Evolutionary conservation across 2,888 invertebrate species (phyloP).

Genomic region (Priocnemis perturbator): DNA sequence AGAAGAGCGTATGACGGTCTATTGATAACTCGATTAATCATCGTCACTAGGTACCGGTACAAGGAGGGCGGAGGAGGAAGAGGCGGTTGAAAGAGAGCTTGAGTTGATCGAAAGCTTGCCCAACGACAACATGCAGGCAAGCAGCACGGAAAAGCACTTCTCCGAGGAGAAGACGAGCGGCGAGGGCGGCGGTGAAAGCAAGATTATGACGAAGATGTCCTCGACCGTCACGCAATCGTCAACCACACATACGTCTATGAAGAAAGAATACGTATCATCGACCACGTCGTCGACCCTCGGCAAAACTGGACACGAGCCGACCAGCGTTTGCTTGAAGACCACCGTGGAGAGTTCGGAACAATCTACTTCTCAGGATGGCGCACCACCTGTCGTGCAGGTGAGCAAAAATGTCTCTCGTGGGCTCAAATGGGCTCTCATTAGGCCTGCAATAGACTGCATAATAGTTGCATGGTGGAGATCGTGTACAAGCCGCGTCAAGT

Average conservation of each 20-base stretch:
- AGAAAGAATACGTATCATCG: constrained; percentile 70
- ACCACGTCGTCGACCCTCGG: constrained; percentile 64
- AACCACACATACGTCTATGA: constrained; percentile 67
- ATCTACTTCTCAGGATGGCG: constrained; percentile 67
- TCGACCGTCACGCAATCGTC: constrained; percentile 70
- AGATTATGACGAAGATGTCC: constrained; percentile 70
- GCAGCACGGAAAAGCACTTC: constrained; percentile 72
- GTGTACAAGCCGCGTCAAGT: too few relatives aligned
- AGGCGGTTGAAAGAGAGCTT: constrained; percentile 38
- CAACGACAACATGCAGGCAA: constrained; percentile 70
- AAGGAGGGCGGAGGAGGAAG: constrained; percentile 49
- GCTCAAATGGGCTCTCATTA: too few relatives aligned
- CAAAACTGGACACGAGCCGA: constrained; percentile 56
- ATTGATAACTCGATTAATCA: constrained; percentile 70
- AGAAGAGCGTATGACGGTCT: constrained; percentile 50
- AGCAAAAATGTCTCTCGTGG: background rate
- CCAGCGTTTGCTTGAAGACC: constrained; percentile 66
- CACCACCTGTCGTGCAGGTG: constrained; percentile 71
- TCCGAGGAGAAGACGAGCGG: constrained; percentile 66
- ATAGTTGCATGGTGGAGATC: too few relatives aligned
- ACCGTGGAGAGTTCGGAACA: constrained; percentile 67
- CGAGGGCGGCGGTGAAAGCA: constrained; percentile 51
- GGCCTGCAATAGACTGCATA: too few relatives aligned
- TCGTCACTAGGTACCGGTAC: constrained; percentile 61
- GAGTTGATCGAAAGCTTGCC: constrained; percentile 61